Evolutionary conservation across 2,888 invertebrate species (phyloP).

Genomic region (Latheticus oryzae): DNA sequence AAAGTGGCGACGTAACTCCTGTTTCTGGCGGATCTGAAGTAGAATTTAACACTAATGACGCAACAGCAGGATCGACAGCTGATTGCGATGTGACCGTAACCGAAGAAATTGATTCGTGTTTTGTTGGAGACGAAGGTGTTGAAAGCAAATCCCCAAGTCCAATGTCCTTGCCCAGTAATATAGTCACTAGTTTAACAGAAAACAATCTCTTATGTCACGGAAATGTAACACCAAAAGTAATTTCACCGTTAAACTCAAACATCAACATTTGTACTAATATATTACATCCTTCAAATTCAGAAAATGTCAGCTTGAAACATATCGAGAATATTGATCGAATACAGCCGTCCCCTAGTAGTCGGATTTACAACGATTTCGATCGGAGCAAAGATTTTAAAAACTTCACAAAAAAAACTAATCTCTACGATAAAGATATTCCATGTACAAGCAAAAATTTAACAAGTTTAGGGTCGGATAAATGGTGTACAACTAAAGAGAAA

Average conservation of each 20-base stretch:
- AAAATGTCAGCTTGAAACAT: constrained; percentile 46
- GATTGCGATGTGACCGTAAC: constrained; percentile 71
- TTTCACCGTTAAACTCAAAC: constrained; percentile 49
- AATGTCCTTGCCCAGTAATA: constrained; percentile 8
- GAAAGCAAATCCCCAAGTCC: constrained; percentile 28
- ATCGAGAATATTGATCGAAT: constrained; percentile 53
- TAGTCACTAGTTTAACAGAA: constrained; percentile 37
- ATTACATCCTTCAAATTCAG: constrained; percentile 46
- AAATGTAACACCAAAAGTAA: constrained; percentile 46
- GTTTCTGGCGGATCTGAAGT: constrained; percentile 75
- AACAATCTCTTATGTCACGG: constrained; percentile 47
- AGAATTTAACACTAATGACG: constrained; percentile 76
- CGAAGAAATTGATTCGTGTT: constrained; percentile 58
- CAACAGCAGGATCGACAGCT: constrained; percentile 74
- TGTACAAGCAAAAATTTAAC: constrained; percentile 51
- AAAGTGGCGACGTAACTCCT: constrained; percentile 76
- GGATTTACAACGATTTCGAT: constrained; percentile 46
- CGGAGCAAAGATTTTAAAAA: constrained; percentile 48
- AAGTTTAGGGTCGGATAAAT: constrained; percentile 56
- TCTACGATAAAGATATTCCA: constrained; percentile 53
- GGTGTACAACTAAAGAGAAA: constrained; percentile 60
- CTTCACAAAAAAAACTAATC: constrained; percentile 49
- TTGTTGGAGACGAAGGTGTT: constrained; percentile 48
- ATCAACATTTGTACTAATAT: constrained; percentile 52
- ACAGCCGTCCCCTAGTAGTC: constrained; percentile 48